Evolutionary conservation across 2,113 vertebrate species (phyloP), one percentile per base, ranked within the genome.

Genomic region (Phylloscopus whistleri): DNA sequence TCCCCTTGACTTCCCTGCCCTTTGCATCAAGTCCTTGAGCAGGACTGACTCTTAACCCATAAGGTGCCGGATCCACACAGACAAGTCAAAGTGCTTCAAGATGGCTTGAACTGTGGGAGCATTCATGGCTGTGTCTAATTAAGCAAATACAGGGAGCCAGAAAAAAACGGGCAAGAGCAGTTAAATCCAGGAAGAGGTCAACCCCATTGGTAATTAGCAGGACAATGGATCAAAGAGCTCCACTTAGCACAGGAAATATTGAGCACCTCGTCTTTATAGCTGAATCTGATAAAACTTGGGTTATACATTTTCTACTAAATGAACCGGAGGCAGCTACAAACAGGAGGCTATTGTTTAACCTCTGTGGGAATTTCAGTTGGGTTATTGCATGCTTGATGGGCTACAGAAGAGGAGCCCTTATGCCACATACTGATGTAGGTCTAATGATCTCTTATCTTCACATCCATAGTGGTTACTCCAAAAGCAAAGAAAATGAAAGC

Each of bases 291-390:
- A 92, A 96, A 97, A 94, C 91, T 90, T 92, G 60, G 78, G 89
- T 93, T 95, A 85, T 95, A 96, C 84, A 91, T 95, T 96, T 96
- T 97, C 93, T 85, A 87, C 86, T 93, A 94, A 97, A 92, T 94
- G 95, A 91, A 93, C 90, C 60, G 48, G 87, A 97, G 91, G 94
- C 84, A 91, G 90, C 88, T 80, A 58, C 60, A 79, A 95, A 96
- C 91, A 95, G 91, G 93, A 92, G 86, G 55, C 87, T 92, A 89
- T 94, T 93, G 94, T 93, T 95, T 91, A 74, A 75, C 73, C 64
- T 83, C 90, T 73, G 72, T 93, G 91, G 94, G 87, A 97, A 96
- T 89, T 90, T 90, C 18, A 1, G 60, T 62, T 73, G 46, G 55
- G 52, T 79, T 94, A 59, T 83, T 88, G 81, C 92, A 95, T 94